Evolutionary conservation across 1,140 invertebrate genomes (phyloP), one percentile per base, ranked within the genome.

Genomic region (Cyclargus thomasi): DNA sequence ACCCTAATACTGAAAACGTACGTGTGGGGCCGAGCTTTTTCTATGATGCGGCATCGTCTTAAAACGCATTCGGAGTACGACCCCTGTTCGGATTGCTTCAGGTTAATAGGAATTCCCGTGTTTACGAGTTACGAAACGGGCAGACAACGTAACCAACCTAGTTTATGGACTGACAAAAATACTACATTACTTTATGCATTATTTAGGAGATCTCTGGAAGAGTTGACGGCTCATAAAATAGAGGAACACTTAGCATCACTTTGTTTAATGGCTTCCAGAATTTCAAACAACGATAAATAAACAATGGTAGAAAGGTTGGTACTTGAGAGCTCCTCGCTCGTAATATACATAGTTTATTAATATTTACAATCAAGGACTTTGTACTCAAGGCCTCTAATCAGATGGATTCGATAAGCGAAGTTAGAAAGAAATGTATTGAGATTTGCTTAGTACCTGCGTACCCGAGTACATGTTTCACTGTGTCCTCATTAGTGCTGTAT

Each of bases 51-150:
- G n/a, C n/a, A n/a, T n/a, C n/a, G n/a, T n/a, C n/a, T n/a, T n/a
- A n/a, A n/a, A n/a, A n/a, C n/a, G n/a, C n/a, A n/a, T n/a, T n/a
- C n/a, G n/a, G n/a, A n/a, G n/a, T n/a, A n/a, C n/a, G n/a, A n/a
- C n/a, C n/a, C n/a, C n/a, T n/a, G 65, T 77, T 73, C 70, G 16
- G 73, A 76, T 83, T 80, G 75, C 82, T 71, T 72, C 75, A 83
- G 69, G 76, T 73, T 83, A 75, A 79, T 78, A 74, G 79, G 74
- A 78, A 80, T 84, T 80, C 75, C 74, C 68, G 65, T 64, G 69
- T 82, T 78, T 81, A 82, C 70, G 71, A 71, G 77, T 85, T 78
- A 76, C 70, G 67, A 80, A 82, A 23, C 22, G 23, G 65, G 59
- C 65, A 36, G 59, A 57, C 18, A 59, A 59, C 55, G 22, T 67